phyloP scores from a whole-genome alignment of 2,888 invertebrate genomes.

The Nycteola revayana region DNA sequence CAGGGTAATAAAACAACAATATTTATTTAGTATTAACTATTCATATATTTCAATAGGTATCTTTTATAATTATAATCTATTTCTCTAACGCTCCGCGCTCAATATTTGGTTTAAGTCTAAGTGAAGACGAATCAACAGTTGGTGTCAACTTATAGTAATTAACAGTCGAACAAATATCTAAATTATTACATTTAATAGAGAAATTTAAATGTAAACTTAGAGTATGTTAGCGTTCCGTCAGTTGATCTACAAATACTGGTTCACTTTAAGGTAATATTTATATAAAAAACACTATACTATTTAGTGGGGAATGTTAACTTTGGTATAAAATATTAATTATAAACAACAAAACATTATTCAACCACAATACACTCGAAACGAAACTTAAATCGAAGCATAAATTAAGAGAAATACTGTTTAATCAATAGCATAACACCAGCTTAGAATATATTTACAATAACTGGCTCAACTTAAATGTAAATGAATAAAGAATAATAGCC shows the following conservation, averaged over 20 bases:
- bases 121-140: conserved; percentile 77
- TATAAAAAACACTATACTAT: conserved; percentile 66
- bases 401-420: conserved; percentile 79
- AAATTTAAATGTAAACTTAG: conserved; percentile 69
- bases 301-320: conserved; percentile 88
- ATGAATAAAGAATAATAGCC: conserved; percentile 34
- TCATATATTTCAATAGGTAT: conserved; percentile 80
- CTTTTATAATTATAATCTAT: conserved; percentile 75
- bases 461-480: conserved; percentile 58
- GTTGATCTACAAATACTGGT: conserved; percentile 52
- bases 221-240: conserved; percentile 53
- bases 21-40: conserved; percentile 70
- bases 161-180: conserved; percentile 72
- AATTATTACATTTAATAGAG: conserved; percentile 65
- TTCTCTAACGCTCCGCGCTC: conserved; percentile 77
- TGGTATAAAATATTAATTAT: conserved; percentile 85
- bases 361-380: conserved; percentile 72
- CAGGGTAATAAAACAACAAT: conserved; percentile 48
- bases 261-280: conserved; percentile 37
- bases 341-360: conserved; percentile 77
- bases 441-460: conserved; percentile 71
- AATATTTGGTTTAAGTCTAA: conserved; percentile 80
- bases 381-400: conserved; percentile 75
- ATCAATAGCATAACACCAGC: conserved; percentile 67
- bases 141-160: conserved; percentile 60